Evolutionary conservation across 1,140 invertebrate genomes (phyloP).

Genomic region (Pseudomyrmex pallidus): DNA sequence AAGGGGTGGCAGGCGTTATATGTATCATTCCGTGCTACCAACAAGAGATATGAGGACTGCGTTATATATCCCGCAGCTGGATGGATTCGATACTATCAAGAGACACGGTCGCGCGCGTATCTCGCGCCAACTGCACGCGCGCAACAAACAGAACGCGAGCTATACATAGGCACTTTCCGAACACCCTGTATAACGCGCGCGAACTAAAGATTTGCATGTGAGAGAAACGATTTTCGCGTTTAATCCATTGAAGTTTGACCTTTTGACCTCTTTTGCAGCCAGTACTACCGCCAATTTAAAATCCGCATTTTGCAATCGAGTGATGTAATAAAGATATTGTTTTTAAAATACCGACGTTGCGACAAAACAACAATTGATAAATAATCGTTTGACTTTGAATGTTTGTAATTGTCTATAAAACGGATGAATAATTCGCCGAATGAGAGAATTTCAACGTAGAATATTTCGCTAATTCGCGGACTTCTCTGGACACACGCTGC

Average conservation of each 20-base stretch:
- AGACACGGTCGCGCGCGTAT: not conserved
- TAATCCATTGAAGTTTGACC: too few relatives aligned
- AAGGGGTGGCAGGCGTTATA: not conserved
- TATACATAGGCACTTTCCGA: too few relatives aligned
- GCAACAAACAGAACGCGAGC: too few relatives aligned
- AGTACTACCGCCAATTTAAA: not conserved
- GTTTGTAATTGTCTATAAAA: not conserved
- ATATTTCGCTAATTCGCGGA: slow-evolving; percentile 29
- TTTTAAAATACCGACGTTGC: not conserved
- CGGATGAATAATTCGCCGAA: slow-evolving; percentile 47
- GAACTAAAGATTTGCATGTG: too few relatives aligned
- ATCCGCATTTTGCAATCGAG: not conserved
- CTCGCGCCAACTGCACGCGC: too few relatives aligned
- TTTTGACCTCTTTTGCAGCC: not conserved
- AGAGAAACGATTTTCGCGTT: too few relatives aligned
- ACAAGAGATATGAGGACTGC: not conserved
- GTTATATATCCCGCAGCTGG: slow-evolving; percentile 17
- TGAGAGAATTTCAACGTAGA: slow-evolving; percentile 28
- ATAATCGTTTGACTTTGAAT: not conserved
- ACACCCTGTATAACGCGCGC: too few relatives aligned
- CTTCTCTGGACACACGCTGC: slow-evolving; percentile 6
- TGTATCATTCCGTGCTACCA: slow-evolving; percentile 12
- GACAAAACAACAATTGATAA: not conserved
- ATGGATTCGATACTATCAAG: not conserved
- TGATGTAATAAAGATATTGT: not conserved